phyloP scores from a whole-genome alignment of 1,140 invertebrate species.

The Diorhabda elongata region DNA sequence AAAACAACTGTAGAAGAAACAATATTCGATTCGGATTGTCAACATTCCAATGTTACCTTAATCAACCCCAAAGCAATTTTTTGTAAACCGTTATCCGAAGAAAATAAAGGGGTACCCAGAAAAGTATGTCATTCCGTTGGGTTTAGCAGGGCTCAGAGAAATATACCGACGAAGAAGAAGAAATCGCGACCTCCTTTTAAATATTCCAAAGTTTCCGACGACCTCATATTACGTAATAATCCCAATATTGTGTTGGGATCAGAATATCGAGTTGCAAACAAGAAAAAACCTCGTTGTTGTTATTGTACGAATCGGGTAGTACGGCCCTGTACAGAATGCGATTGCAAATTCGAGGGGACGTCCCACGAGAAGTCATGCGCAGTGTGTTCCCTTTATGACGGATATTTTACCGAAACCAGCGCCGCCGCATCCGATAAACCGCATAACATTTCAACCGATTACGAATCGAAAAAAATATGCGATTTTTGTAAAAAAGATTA shows the following conservation, averaged over 20 bases:
- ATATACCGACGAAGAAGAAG: slow-evolving; percentile 17
- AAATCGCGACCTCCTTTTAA: slow-evolving; percentile 33
- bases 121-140: slow-evolving; percentile 41
- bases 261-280: slow-evolving; percentile 5
- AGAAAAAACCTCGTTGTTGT: background rate
- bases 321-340: slow-evolving; percentile 10
- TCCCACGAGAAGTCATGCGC: slow-evolving; percentile 6
- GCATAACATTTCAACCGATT: slow-evolving; percentile 5
- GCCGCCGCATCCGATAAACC: background rate
- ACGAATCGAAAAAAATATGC: slow-evolving; percentile 14
- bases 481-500: slow-evolving; percentile 19
- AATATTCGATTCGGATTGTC: slow-evolving; percentile 28
- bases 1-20: slow-evolving; percentile 54
- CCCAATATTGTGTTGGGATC: slow-evolving; percentile 25
- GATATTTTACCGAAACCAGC: slow-evolving; percentile 12
- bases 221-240: slow-evolving; percentile 32
- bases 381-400: slow-evolving; percentile 5
- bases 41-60: slow-evolving; percentile 16
- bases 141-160: slow-evolving; percentile 33
- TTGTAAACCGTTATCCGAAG: slow-evolving; percentile 14
- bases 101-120: slow-evolving; percentile 26
- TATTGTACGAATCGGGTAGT: slow-evolving; percentile 4
- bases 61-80: slow-evolving; percentile 47
- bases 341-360: slow-evolving; percentile 5
- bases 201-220: slow-evolving; percentile 35